phyloP scores from a whole-genome alignment of 2,113 vertebrate genomes.

The Actinemys pallida region DNA sequence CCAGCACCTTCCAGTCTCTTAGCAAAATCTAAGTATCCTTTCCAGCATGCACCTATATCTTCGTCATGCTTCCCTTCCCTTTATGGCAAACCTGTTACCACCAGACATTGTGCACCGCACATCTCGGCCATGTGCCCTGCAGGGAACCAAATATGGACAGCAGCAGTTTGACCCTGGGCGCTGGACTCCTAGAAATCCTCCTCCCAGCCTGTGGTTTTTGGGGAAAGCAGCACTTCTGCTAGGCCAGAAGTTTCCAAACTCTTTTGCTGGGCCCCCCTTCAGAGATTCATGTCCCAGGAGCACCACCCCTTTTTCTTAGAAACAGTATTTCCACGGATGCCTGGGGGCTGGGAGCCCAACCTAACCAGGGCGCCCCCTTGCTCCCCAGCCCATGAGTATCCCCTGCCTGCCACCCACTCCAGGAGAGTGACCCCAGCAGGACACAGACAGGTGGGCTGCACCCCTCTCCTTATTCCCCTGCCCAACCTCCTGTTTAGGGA shows the following conservation, averaged over 20 bases:
- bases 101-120: neutral
- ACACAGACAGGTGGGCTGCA: neutral
- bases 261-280: neutral
- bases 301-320: neutral
- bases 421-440: neutral
- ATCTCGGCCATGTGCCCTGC: rapidly evolving
- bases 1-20: neutral
- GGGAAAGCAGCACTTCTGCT: neutral
- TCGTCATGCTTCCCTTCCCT: neutral
- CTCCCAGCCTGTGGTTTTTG: neutral
- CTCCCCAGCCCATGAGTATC: neutral
- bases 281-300: neutral
- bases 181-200: neutral
- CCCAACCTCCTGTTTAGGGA: neutral
- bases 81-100: neutral
- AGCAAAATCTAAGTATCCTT: neutral
- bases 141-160: neutral
- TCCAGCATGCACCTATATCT: neutral
- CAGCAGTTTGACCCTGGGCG: neutral
- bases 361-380: neutral
- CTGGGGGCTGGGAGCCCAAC: too few relatives aligned
- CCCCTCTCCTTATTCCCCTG: neutral
- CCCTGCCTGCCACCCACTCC: neutral
- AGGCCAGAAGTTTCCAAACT: neutral
- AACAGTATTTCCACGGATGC: neutral